phyloP scores from a whole-genome alignment of 2,888 invertebrate species.

The Calliopum simillimum region DNA sequence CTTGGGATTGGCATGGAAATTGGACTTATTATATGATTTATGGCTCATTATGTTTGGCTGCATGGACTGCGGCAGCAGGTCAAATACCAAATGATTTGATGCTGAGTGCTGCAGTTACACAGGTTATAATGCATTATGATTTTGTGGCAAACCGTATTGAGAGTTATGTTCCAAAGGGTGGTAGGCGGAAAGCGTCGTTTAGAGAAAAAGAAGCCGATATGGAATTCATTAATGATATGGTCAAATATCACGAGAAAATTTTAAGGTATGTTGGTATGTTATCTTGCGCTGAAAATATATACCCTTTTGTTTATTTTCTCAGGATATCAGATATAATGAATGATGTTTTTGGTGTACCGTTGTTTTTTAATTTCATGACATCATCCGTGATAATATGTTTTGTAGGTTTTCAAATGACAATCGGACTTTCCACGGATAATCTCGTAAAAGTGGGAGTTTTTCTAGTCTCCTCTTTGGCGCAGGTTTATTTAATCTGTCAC shows the following conservation, averaged over 20 bases:
- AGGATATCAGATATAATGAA: slow-evolving; percentile 46
- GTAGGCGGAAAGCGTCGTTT: neutral
- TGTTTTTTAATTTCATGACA: slow-evolving; percentile 50
- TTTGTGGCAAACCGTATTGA: slow-evolving; percentile 48
- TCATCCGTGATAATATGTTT: slow-evolving; percentile 53
- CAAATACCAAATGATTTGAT: slow-evolving; percentile 61
- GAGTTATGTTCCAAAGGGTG: slow-evolving; percentile 38
- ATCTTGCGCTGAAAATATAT: slow-evolving; percentile 14
- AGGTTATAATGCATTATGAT: slow-evolving; percentile 63
- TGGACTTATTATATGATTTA: slow-evolving; percentile 55
- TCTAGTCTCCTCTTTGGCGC: slow-evolving; percentile 53
- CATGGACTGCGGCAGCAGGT: slow-evolving; percentile 54
- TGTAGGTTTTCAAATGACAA: slow-evolving; percentile 58
- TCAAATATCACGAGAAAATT: slow-evolving; percentile 47
- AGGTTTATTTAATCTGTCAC: slow-evolving; percentile 59
- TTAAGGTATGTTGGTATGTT: slow-evolving; percentile 43
- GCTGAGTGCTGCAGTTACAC: slow-evolving; percentile 55
- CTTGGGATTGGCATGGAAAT: slow-evolving; percentile 52
- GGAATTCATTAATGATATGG: slow-evolving; percentile 34
- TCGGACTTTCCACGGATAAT: slow-evolving; percentile 49
- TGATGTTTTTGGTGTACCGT: slow-evolving; percentile 47
- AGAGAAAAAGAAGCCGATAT: slow-evolving; percentile 37
- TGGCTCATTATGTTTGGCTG: slow-evolving; percentile 51
- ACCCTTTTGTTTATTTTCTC: neutral
- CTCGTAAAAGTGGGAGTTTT: slow-evolving; percentile 55